Base-by-base conservation (phyloP, 2,797 vertebrate species). In the Lagodon rhomboides region DNA sequence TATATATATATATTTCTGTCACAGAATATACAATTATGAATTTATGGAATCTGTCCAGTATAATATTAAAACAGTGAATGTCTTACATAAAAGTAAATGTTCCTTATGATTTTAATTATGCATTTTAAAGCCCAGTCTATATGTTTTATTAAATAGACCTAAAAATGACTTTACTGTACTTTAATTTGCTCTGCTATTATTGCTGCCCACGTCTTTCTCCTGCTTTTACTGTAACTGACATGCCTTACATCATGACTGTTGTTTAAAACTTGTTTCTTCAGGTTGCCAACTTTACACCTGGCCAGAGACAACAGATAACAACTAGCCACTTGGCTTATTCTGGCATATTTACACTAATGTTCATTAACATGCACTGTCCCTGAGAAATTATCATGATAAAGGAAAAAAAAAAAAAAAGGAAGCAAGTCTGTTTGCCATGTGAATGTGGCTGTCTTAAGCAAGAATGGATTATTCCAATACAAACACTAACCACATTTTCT, bases 351-450 rank as follows among this genome's bases (percentile, higher is more conserved):
- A 38, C 34, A 38, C 1, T 38, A 38, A 38, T 38, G 34, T 38
- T 9, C 34, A 38, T 10, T 38, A 38, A 38, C 34, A 38, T 38
- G 34, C 34, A 38, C 34, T 38, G 0, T 38, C 9, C 34, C 34
- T 38, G 34, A 10, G 34, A 38, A 38, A 38, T 38, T 10, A 38
- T 1, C 34, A 10, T 10, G 8, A 38, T 38, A 38, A 38, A 38
- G 9, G 0, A 38, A 38, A 38, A 8, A 46, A 44, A 58, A 2
- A 38, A 38, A 38, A 10, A 16, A n/a, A 17, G 20, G 46, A 47
- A 27, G 17, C 30, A 20, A 25, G 10, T 61, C 10, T 64, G 68
- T 68, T 46, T 79, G 9, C 20, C 44, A 60, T 47, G 15, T 54
- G 15, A 16, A 53, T 58, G 41, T 30, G 64, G 68, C 13, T 10